Evolutionary conservation across 1,140 invertebrate species (phyloP), one percentile per base, ranked within the genome.

Genomic region (Drosophila ficusphila): DNA sequence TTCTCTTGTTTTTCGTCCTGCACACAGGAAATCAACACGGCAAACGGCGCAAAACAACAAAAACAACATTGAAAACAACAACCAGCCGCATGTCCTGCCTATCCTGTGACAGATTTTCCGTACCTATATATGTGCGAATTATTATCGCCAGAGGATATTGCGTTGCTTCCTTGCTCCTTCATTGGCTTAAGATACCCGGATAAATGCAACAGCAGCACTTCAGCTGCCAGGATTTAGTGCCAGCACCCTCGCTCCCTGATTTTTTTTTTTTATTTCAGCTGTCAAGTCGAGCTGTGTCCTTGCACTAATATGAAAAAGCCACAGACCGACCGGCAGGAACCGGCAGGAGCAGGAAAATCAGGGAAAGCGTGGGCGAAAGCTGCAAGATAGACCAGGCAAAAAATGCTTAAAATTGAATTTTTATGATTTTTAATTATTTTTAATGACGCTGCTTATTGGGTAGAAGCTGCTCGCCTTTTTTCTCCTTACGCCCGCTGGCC

Each of bases 401-500:
- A 62, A 73, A 53, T 79, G 64, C 76, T 89, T 89, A 79, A 89
- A 85, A 89, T 89, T 89, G 85, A 89, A 85, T 81, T 89, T 89
- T 89, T 89, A 89, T 89, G 85, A 89, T 89, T 89, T 89, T 89
- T 89, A 89, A 89, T 89, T 89, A 89, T 85, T 89, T 89, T 89
- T 89, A 89, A 89, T 89, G 85, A 85, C 79, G 76, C 69, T 89
- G 79, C 85, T 89, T 83, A 79, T 89, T 89, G 79, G 51, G 39
- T 42, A 54, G 67, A 48, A 39, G 47, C 47, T 70, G 56, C 39
- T 48, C 25, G 11, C 12, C 34, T 29, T 57, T 19, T 39, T 29
- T 9, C 21, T 31, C 14, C 41, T 31, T 69, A 23, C 29, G 36
- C 53, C 49, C 62, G 61, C 58, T 79, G 83, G 60, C 41, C 73